These are phyloP conservation scores for Tupaia tana DNA, from an alignment of 2,113 vertebrate genomes.

Conservation along the genomic window DNA sequence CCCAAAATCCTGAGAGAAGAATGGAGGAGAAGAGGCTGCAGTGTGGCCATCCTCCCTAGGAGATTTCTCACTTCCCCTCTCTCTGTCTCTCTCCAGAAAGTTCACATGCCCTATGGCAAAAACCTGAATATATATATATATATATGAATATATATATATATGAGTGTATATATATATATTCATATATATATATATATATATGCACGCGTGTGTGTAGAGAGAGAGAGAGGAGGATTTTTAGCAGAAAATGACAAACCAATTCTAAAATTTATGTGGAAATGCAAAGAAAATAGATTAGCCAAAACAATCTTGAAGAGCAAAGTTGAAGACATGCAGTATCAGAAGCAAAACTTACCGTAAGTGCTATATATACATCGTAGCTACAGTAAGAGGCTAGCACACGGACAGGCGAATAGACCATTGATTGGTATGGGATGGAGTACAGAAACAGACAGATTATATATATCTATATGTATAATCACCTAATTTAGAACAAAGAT, in stretches of 20 bases:
- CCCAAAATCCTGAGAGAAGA: no score
- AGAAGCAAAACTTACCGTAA: neutral
- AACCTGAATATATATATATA: no score
- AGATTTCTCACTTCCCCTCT: no score
- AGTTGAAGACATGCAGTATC: neutral
- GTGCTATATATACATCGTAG: neutral
- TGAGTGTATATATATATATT: no score
- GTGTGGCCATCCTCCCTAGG: no score
- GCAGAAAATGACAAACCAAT: neutral
- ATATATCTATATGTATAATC: neutral
- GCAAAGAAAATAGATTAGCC: neutral
- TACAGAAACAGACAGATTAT: neutral
- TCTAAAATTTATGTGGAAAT: constrained; percentile 26
- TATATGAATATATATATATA: no score
- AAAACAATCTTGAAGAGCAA: neutral
- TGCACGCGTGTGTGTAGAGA: no score
- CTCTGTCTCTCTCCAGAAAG: no score
- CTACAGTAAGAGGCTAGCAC: neutral
- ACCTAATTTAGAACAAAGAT: neutral
- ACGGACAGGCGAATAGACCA: neutral
- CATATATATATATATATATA: no score
- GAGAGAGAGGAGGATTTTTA: neutral
- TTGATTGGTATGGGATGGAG: neutral
- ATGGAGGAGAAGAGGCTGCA: no score
- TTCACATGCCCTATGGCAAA: no score